Evolutionary conservation across 2,888 invertebrate species (phyloP).

Genomic region (Junonia oenone): DNA sequence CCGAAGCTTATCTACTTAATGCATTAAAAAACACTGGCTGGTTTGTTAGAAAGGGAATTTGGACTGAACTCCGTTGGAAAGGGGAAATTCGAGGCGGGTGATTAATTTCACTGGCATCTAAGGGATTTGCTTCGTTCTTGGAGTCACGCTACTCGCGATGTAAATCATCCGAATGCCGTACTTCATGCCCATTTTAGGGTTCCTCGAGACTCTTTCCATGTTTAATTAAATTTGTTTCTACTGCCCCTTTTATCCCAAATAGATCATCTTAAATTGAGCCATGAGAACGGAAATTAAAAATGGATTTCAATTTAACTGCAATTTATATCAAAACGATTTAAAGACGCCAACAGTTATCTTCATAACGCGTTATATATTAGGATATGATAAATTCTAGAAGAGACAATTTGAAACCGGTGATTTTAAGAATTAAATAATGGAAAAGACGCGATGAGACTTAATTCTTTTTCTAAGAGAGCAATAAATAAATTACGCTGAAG

Average conservation of each 20-base stretch:
- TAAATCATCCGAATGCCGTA: conserved; percentile 54
- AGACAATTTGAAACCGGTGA: neutral
- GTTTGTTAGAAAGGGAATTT: conserved; percentile 44
- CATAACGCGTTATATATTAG: neutral
- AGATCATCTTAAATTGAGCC: neutral
- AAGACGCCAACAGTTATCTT: too few species aligned
- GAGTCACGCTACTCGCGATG: conserved; percentile 56
- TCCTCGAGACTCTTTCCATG: conserved; percentile 16
- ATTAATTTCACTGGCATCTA: conserved; percentile 62
- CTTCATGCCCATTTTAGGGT: conserved; percentile 27
- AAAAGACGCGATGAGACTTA: neutral
- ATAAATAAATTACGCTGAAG: conserved; percentile 18
- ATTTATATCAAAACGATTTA: neutral
- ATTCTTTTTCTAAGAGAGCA: conserved; percentile 9
- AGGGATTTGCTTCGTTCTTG: conserved; percentile 54
- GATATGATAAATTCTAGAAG: neutral
- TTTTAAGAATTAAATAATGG: neutral
- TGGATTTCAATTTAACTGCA: neutral
- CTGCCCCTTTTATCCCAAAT: neutral
- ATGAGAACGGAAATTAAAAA: neutral
- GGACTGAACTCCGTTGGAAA: conserved; percentile 41
- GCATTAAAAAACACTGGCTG: conserved; percentile 33
- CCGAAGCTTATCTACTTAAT: conserved; percentile 29
- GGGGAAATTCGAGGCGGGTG: conserved; percentile 48
- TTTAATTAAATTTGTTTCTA: conserved; percentile 19